These are phyloP conservation scores for Elanoides forficatus DNA, from an alignment of 2,113 vertebrate genomes.

Conservation along the genomic window DNA sequence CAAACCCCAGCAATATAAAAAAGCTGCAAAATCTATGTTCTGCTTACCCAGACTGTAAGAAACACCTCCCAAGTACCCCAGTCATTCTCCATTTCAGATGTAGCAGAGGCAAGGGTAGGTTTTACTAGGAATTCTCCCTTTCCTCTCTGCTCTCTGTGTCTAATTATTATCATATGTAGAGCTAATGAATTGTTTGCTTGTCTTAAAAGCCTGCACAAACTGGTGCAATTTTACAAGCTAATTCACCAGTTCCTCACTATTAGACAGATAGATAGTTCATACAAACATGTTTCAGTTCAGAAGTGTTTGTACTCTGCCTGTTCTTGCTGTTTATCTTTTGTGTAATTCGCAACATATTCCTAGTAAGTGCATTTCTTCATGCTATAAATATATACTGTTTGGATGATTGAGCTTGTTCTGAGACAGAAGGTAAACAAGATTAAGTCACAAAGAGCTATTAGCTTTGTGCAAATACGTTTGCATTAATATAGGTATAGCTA, in stretches of 20 bases:
- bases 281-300: not conserved
- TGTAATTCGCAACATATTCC: not conserved
- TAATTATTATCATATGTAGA: not conserved
- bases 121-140: not conserved
- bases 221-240: not conserved
- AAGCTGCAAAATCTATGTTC: not conserved
- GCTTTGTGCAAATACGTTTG: not conserved
- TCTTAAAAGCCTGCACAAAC: not conserved
- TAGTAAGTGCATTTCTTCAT: not conserved
- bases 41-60: not conserved
- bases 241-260: not conserved
- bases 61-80: not conserved
- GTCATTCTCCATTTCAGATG: not conserved
- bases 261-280: not conserved
- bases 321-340: not conserved
- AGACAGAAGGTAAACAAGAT: not conserved
- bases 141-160: not conserved
- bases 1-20: not conserved
- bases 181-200: not conserved
- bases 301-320: not conserved
- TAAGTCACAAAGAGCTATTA: not conserved
- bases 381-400: not conserved
- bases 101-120: not conserved
- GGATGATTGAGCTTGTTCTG: not conserved
- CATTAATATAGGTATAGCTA: not conserved